Evolutionary conservation across 2,888 invertebrate species (phyloP), one percentile per base, ranked within the genome.

Genomic region (Melanophora roralis): DNA sequence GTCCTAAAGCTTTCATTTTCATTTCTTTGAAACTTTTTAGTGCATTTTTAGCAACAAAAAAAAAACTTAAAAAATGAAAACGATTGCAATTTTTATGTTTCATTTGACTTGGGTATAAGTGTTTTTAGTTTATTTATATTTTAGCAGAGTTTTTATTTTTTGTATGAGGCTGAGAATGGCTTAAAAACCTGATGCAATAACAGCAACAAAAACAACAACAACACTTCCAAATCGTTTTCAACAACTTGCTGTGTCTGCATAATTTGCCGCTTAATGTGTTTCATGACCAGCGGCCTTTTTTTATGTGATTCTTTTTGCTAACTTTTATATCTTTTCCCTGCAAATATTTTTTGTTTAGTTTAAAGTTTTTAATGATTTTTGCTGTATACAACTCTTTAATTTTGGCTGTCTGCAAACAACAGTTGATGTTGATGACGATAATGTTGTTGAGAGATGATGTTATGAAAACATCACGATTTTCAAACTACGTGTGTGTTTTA

Each of bases 181-280:
- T 76, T 1, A 19, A 53, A 57, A 69, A 55, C 60, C 32, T 45
- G 2, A n/a, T 1, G 14, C 5, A 43, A 59, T 59, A 59, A 62
- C 60, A 60, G n/a, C 3, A 27, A 27, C 3, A 27, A 27, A 53
- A 57, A 76, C 62, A 6, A 34, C 7, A 45, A 60, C 59, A 60
- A 62, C 62, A 62, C 65, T 74, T 74, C 60, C 55, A 64, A 71
- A 71, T 40, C 69, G 71, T 82, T 71, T 77, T 75, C 75, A 62
- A 73, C 74, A 74, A 75, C 74, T 85, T 85, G 82, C 85, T 83
- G 74, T 67, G 81, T 75, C 74, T 81, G 81, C 81, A 81, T 75
- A 79, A 79, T 77, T 79, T 79, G 81, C 81, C 79, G 76, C 81
- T 79, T 79, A 79, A 79, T 79, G 81, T 79, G 73, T 73, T 81